Conservation (phyloP, 1,140 invertebrate species). For the Scaptodrosophila lebanonensis region DNA sequence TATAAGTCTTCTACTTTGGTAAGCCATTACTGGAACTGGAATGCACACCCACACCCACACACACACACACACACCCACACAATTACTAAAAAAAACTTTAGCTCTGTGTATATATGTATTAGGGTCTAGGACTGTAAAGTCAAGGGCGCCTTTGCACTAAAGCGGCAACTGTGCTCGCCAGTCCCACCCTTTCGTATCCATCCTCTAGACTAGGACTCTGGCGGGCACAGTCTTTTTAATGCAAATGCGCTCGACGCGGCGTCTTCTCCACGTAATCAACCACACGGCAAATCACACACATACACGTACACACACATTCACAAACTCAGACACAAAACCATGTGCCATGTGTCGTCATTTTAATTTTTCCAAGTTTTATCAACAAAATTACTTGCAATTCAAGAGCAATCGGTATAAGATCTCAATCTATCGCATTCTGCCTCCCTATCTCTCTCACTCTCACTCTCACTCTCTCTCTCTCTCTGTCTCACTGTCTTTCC, state of each 20-base stretch:
- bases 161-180: conserved; percentile 26
- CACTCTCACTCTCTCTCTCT: not conserved
- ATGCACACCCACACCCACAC: conserved; percentile 12
- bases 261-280: conserved; percentile 54
- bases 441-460: not conserved
- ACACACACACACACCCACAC: conserved; percentile 1
- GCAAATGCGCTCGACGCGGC: conserved; percentile 43
- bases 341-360: conserved; percentile 43
- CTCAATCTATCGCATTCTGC: not conserved
- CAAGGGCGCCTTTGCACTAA: conserved; percentile 53
- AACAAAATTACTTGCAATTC: conserved; percentile 43
- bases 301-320: conserved; percentile 1
- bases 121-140: conserved; percentile 56
- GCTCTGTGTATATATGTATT: conserved; percentile 4
- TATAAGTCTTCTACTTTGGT: too few species aligned
- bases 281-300: not conserved
- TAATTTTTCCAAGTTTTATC: conserved; percentile 40
- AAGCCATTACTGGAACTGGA: too few species aligned
- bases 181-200: conserved; percentile 3
- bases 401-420: conserved; percentile 46
- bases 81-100: conserved; percentile 16
- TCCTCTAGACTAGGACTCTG: conserved; percentile 1
- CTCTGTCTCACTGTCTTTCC: too few species aligned
- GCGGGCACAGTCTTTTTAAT: conserved; percentile 42
- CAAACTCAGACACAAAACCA: conserved; percentile 1